Evolutionary conservation across 2,797 vertebrate species (phyloP).

Genomic region (Lepilemur ruficaudatus): DNA sequence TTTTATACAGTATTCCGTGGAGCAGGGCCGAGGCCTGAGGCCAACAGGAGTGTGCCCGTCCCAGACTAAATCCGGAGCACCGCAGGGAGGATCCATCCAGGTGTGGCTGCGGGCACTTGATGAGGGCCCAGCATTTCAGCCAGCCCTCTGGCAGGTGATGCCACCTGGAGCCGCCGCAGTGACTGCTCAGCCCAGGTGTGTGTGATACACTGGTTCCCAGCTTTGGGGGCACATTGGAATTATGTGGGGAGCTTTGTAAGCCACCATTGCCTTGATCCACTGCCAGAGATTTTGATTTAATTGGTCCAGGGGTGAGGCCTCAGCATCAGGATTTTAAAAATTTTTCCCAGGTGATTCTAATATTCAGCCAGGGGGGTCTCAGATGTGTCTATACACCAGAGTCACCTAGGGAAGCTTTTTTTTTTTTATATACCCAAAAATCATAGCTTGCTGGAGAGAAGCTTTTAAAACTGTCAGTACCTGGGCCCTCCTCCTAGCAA

Average conservation of each 20-base stretch:
- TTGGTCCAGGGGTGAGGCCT: not conserved
- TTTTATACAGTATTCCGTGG: not conserved
- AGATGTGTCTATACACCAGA: not conserved
- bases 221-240: not conserved
- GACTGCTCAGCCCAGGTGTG: not conserved
- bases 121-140: not conserved
- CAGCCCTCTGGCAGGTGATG: not conserved
- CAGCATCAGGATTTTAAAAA: not conserved
- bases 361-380: not conserved
- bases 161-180: not conserved
- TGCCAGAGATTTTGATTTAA: not conserved
- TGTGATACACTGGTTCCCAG: not conserved
- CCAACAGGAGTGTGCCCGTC: not conserved
- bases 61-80: not conserved
- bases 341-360: not conserved
- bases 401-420: not conserved
- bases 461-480: not conserved
- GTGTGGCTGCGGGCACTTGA: too few species aligned
- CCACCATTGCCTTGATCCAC: not conserved
- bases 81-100: not conserved
- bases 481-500: not conserved
- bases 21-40: too few species aligned
- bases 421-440: too few species aligned
- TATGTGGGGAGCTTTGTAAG: not conserved
- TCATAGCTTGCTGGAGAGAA: not conserved